Percentiles rank a stretch among this genome's conserved stretches.
phyloP scores from a whole-genome alignment of 2,888 invertebrate species.

The Spisula subtruncata region DNA sequence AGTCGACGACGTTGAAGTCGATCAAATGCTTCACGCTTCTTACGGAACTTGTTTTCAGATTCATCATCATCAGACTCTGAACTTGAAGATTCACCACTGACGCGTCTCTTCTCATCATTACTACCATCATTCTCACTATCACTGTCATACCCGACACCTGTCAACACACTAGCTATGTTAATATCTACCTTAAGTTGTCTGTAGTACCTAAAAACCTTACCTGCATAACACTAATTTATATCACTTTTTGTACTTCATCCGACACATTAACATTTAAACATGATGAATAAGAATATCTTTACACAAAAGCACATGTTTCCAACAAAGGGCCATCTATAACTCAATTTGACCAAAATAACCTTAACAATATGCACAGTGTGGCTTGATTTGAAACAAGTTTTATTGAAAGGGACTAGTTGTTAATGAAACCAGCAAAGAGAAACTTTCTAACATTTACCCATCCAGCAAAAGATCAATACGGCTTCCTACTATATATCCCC shows the following conservation, averaged over 20 bases:
- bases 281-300: background rate
- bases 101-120: conserved; percentile 54
- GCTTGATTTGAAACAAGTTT: too few relatives aligned
- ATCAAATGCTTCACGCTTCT: conserved; percentile 78
- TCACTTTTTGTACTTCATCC: background rate
- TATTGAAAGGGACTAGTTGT: too few relatives aligned
- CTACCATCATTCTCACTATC: conserved; percentile 75
- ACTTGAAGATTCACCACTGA: conserved; percentile 40
- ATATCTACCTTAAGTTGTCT: background rate
- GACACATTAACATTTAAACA: background rate
- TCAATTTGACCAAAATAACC: too few relatives aligned
- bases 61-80: conserved; percentile 77
- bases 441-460: too few relatives aligned
- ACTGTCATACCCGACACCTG: conserved; percentile 83
- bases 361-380: too few relatives aligned
- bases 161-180: conserved; percentile 47
- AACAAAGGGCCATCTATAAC: too few relatives aligned
- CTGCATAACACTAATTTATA: background rate
- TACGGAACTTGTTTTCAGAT: conserved; percentile 75
- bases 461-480: too few relatives aligned
- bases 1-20: conserved; percentile 67
- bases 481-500: too few relatives aligned
- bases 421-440: too few relatives aligned
- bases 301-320: too few relatives aligned
- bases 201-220: background rate